Percentiles rank a stretch among this genome's conserved stretches.
Evolutionary conservation across 1,140 invertebrate species (phyloP).

Genomic region (Drosophila miranda): DNA sequence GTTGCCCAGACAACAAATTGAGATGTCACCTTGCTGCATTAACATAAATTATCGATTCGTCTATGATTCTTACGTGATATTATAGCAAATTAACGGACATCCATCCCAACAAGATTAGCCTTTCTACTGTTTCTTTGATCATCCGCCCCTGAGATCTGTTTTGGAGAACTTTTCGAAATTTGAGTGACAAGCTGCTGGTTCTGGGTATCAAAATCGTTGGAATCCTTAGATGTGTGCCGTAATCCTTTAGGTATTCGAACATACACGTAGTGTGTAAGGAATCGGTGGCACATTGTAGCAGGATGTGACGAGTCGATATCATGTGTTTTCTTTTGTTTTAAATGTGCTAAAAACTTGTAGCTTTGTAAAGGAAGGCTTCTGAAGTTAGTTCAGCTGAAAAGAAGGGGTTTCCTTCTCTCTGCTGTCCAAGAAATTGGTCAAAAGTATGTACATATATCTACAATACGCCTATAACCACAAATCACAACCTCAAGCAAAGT

Average conservation of each 20-base stretch:
- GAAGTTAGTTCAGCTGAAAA: no score
- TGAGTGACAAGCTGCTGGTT: constrained; percentile 57
- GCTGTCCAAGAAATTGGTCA: no score
- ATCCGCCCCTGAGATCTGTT: constrained; percentile 20
- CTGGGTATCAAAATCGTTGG: constrained; percentile 24
- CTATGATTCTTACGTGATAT: constrained; percentile 69
- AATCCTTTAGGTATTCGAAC: constrained; percentile 36
- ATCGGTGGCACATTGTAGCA: not conserved
- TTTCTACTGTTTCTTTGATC: constrained; percentile 44
- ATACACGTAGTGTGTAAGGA: constrained; percentile 29
- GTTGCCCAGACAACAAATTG: constrained; percentile 48
- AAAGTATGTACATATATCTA: no score
- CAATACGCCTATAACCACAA: not conserved
- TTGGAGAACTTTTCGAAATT: constrained; percentile 10
- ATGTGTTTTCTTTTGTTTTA: no score
- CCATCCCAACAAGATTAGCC: constrained; percentile 58
- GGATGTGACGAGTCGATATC: not conserved
- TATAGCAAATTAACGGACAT: constrained; percentile 69
- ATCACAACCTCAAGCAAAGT: not conserved
- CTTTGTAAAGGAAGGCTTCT: no score
- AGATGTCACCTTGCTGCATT: constrained; percentile 70
- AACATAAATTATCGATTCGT: constrained; percentile 64
- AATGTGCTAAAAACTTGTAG: no score
- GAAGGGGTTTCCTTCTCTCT: no score
- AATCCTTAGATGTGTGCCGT: constrained; percentile 54